Base-by-base conservation (phyloP, 2,113 vertebrate species). In the Polypterus bichir region DNA sequence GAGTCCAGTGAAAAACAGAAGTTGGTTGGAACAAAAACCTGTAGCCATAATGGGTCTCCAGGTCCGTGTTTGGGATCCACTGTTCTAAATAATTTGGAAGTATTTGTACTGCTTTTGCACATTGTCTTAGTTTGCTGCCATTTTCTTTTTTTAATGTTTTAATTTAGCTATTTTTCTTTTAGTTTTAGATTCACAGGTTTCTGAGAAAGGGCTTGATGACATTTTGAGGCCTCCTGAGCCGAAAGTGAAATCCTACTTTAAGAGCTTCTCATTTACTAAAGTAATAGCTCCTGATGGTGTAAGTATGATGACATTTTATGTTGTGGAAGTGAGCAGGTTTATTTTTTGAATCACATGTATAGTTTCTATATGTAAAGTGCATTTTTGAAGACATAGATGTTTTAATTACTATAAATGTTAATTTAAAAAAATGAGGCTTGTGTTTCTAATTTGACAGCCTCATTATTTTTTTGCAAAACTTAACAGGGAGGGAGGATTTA, bases 261-360 rank as follows among this genome's bases (percentile, higher is more conserved):
- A 84, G 73, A 96, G 90, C 0, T 74, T 97, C 61, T 86, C 75
- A 0, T 80, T 98, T 65, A 90, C 87, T 60, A 87, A 66, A 70
- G 80, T 89, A 60, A 77, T 76, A 6, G 76, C 74, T 27, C 91
- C 92, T 3, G 91, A 97, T 0, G 94, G 94, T 84, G 94, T 98
- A 66, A 77, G 82, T 69, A 27, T 62, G n/a, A 4, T 61, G 9
- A 49, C 7, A 8, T 27, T 5, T 2, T 27, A 5, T 6, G 44
- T 27, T 11, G 55, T 57, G n/a, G 5, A 6, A 11, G 54, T 9
- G 55, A 9, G 5, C 46, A 45, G 5, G 55, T 44, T 27, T 4
- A 45, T 57, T 27, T 57, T 7, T 8, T 8, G 51, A 83, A 85
- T 59, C 60, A 48, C 51, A 44, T 58, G 54, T 55, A 8, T 3